Evolutionary conservation across 2,113 vertebrate genomes (phyloP).

Genomic region (Gymnobelideus leadbeateri): DNA sequence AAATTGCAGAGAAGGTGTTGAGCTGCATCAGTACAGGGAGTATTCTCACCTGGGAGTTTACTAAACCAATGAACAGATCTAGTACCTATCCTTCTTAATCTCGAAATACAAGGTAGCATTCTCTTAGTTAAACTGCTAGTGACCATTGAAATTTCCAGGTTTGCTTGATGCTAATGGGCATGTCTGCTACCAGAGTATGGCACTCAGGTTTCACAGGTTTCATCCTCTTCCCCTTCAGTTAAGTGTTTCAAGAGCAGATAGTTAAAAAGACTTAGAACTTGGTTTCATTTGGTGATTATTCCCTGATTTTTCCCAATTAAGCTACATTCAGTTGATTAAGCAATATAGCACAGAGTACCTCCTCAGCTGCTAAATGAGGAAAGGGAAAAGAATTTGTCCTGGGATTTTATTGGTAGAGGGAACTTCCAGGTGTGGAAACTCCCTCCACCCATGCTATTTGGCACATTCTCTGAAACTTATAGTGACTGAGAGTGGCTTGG

Average conservation of each 20-base stretch:
- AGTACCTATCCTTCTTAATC: no score
- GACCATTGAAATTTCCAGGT: constrained; percentile 23
- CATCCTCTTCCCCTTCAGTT: not conserved
- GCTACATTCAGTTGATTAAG: not conserved
- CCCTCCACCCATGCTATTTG: not conserved
- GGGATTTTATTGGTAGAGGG: not conserved
- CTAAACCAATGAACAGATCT: no score
- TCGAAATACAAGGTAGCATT: not conserved
- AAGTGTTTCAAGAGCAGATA: no score
- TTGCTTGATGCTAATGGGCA: not conserved
- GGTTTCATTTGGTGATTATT: not conserved
- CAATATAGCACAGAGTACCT: not conserved
- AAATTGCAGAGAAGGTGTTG: no score
- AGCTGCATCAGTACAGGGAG: no score
- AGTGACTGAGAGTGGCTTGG: not conserved
- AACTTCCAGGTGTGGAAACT: not conserved
- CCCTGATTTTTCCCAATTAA: not conserved
- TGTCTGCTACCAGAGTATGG: constrained; percentile 22
- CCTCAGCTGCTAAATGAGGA: not conserved
- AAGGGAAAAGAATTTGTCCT: not conserved
- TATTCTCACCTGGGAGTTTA: no score
- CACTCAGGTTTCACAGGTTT: constrained; percentile 3
- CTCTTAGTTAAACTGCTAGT: constrained; percentile 16
- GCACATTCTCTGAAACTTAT: not conserved
- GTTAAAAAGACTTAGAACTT: not conserved